Evolutionary conservation across 2,113 vertebrate genomes (phyloP).

Genomic region (Xyrauchen texanus): DNA sequence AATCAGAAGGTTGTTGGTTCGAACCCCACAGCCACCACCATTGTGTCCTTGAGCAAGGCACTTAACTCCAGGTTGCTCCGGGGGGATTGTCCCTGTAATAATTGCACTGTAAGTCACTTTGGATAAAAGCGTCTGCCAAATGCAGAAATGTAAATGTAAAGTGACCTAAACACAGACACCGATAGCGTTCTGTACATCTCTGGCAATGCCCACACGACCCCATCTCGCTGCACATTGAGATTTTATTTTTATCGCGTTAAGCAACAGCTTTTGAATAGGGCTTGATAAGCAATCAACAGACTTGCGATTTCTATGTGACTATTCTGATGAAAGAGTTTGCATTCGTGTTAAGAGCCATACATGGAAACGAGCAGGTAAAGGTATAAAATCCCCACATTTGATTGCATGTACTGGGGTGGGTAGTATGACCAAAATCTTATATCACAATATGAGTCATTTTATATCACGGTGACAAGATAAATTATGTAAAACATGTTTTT

Average conservation of each 20-base stretch:
- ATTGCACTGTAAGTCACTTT: too few relatives aligned
- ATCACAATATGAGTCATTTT: too few relatives aligned
- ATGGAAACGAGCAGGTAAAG: not conserved
- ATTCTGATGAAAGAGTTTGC: constrained; percentile 33
- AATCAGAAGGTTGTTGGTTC: too few relatives aligned
- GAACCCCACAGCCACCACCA: too few relatives aligned
- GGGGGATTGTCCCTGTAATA: too few relatives aligned
- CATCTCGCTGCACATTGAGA: constrained; percentile 58
- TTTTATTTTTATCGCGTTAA: constrained; percentile 57
- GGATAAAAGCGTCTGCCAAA: constrained; percentile 51
- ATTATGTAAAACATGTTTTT: too few relatives aligned
- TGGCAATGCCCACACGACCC: not conserved
- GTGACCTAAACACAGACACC: constrained; percentile 53
- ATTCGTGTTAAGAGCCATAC: too few relatives aligned
- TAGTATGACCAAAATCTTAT: too few relatives aligned
- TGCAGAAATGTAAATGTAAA: constrained; percentile 50
- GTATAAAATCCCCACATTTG: not conserved
- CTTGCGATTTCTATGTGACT: constrained; percentile 51
- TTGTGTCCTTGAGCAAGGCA: too few relatives aligned
- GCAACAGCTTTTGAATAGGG: constrained; percentile 57
- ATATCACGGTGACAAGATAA: too few relatives aligned
- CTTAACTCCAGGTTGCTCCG: too few relatives aligned
- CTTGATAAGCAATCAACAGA: constrained; percentile 67
- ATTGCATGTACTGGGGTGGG: not conserved
- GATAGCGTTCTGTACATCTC: constrained; percentile 48